Conservation (phyloP, 2,888 invertebrate species). For the Theretra japonica region DNA sequence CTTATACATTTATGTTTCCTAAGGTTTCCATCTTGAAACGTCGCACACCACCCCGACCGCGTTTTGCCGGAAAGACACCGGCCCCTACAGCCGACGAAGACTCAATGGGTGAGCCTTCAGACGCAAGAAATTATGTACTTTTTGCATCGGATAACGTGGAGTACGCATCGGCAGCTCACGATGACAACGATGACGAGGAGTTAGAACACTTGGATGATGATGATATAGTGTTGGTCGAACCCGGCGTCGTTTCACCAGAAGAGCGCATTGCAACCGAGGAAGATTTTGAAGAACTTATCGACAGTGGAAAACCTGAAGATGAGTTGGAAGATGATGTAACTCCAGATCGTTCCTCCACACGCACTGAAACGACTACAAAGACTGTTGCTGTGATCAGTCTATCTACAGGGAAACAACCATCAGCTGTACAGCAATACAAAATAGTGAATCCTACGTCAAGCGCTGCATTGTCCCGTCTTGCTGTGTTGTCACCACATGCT, state of each 20-base stretch:
- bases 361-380: constrained; percentile 81
- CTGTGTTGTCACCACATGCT: constrained; percentile 72
- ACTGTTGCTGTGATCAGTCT: constrained; percentile 82
- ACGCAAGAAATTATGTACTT: constrained; percentile 86
- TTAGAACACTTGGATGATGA: constrained; percentile 81
- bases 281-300: constrained; percentile 87
- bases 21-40: constrained; percentile 75
- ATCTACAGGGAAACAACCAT: constrained; percentile 73
- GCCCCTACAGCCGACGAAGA: constrained; percentile 45
- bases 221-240: constrained; percentile 87
- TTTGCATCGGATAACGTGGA: constrained; percentile 87
- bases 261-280: constrained; percentile 87
- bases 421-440: constrained; percentile 77
- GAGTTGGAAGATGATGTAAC: constrained; percentile 65
- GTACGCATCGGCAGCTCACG: constrained; percentile 68
- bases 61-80: constrained; percentile 65
- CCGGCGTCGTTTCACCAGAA: constrained; percentile 85
- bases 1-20: neutral
- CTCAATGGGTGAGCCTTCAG: constrained; percentile 56
- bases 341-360: constrained; percentile 71
- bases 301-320: constrained; percentile 85
- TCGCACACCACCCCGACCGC: constrained; percentile 85
- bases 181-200: constrained; percentile 70
- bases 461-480: constrained; percentile 66
- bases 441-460: constrained; percentile 66